Conservation (phyloP, 2,113 vertebrate genomes). For the Echinops telfairi region DNA sequence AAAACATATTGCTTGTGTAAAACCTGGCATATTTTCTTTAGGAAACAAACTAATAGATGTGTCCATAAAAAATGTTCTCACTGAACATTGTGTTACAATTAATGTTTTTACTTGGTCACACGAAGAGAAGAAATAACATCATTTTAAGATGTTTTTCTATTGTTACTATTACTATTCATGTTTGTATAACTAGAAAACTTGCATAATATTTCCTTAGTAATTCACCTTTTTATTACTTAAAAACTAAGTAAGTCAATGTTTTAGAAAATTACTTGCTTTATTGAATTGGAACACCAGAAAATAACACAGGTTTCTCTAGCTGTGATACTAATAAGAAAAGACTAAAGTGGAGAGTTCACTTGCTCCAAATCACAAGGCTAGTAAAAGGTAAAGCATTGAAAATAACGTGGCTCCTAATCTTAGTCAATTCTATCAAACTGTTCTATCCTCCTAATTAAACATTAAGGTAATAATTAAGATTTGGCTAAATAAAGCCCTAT, state of each 20-base stretch:
- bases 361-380: not conserved
- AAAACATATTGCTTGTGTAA: not conserved
- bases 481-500: not conserved
- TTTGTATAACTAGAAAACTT: not conserved
- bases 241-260: not conserved
- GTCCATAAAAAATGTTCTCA: not conserved
- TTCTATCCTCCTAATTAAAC: not conserved
- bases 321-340: not conserved
- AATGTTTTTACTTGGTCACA: not conserved
- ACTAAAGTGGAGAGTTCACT: too few relatives aligned
- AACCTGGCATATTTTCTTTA: not conserved
- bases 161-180: not conserved
- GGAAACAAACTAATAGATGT: not conserved
- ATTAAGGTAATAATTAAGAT: not conserved
- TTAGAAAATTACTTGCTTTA: not conserved
- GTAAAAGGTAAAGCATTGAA: not conserved
- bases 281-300: not conserved
- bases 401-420: not conserved
- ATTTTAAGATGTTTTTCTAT: not conserved
- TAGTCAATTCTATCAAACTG: not conserved
- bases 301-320: not conserved
- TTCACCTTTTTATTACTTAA: not conserved
- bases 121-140: not conserved
- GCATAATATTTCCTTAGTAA: not conserved
- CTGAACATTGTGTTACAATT: not conserved